Evolutionary conservation across 2,113 vertebrate genomes (phyloP).

Genomic region (Colaptes auratus): DNA sequence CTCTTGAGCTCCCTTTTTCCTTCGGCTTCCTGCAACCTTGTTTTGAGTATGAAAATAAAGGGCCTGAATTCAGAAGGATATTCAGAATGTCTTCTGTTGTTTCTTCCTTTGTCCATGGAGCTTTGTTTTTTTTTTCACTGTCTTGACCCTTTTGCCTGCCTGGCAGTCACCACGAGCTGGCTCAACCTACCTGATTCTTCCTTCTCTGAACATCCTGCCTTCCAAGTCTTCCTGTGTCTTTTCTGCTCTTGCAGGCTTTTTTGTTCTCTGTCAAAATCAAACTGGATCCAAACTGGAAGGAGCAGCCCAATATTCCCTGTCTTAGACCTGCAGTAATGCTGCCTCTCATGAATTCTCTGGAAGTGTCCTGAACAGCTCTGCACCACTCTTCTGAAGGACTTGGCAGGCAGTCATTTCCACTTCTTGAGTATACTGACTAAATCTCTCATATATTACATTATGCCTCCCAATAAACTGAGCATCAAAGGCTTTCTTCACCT

Average conservation of each 20-base stretch:
- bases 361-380: background rate
- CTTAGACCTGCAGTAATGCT: background rate
- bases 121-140: background rate
- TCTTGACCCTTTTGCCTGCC: background rate
- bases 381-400: background rate
- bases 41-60: background rate
- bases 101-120: background rate
- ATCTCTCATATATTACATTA: constrained; percentile 35
- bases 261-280: background rate
- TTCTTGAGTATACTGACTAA: constrained; percentile 31
- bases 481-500: constrained; percentile 50
- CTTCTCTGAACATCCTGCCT: background rate
- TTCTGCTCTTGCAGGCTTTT: background rate
- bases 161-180: background rate
- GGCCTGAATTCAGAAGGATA: background rate
- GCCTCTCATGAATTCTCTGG: constrained; percentile 14
- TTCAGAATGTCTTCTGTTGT: background rate
- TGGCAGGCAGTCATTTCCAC: background rate
- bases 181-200: background rate
- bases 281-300: background rate
- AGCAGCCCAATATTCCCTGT: background rate
- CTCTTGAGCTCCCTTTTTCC: background rate
- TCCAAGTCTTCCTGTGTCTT: background rate
- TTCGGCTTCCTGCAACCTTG: background rate
- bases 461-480: constrained; percentile 45